phyloP scores from a whole-genome alignment of 2,888 invertebrate genomes.

The Nysson spinosus region DNA sequence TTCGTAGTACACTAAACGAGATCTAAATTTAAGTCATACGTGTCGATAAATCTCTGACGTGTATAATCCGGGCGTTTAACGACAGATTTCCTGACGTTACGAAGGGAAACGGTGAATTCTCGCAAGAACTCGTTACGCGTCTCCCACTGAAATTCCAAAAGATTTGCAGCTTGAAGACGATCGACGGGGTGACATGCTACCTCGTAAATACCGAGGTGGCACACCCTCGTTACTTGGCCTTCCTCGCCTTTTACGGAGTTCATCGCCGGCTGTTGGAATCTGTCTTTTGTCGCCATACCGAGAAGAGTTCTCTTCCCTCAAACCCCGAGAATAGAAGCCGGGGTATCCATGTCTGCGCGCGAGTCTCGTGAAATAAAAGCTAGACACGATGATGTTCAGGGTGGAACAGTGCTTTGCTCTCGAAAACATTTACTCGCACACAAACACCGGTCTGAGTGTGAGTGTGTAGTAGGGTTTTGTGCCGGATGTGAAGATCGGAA shows the following conservation, averaged over 20 bases:
- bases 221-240: conserved; percentile 37
- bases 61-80: background rate
- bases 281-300: conserved; percentile 57
- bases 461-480: background rate
- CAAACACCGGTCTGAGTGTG: background rate
- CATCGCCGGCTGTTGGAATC: conserved; percentile 56
- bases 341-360: conserved; percentile 3
- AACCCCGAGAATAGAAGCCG: conserved; percentile 39
- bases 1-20: background rate
- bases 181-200: conserved; percentile 27
- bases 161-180: conserved; percentile 24
- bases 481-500: conserved; percentile 51
- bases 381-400: conserved; percentile 6
- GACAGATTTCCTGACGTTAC: background rate
- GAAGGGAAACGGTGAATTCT: background rate
- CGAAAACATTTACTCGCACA: too few species aligned
- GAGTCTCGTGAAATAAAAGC: conserved; percentile 49
- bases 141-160: conserved; percentile 42
- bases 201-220: conserved; percentile 51
- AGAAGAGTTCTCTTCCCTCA: conserved; percentile 15
- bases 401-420: too few species aligned
- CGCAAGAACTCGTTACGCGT: background rate
- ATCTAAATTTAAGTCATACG: too few species aligned
- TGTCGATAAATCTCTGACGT: too few species aligned
- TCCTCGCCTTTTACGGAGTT: conserved; percentile 52